A percentile compares a stretch with the other conserved stretches of the same genome.
Conservation (phyloP, 2,888 invertebrate genomes). For the Apamea crenata region DNA sequence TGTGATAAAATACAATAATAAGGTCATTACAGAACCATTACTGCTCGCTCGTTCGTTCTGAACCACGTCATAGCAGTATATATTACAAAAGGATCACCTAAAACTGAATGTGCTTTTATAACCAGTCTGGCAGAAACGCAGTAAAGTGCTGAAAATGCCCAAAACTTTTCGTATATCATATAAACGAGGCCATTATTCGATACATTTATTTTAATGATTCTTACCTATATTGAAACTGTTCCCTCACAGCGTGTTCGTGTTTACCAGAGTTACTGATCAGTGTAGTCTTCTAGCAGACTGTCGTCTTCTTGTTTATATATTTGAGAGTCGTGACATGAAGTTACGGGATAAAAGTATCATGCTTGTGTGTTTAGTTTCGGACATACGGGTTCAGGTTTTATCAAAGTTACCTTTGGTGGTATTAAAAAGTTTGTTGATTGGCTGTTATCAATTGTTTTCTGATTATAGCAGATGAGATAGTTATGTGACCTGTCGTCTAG, state of each 20-base stretch:
- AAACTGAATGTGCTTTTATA: conserved; percentile 28
- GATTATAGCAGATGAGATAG: neutral
- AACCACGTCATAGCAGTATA: conserved; percentile 5
- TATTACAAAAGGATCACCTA: neutral
- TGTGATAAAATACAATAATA: conserved; percentile 4
- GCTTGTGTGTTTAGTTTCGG: conserved; percentile 24
- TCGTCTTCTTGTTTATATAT: too few relatives aligned
- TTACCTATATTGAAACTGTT: too few relatives aligned
- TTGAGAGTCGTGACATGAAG: conserved; percentile 23
- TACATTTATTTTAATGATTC: conserved; percentile 7
- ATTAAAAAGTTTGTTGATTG: neutral
- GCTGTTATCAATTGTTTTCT: too few relatives aligned
- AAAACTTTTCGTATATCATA: conserved; percentile 21
- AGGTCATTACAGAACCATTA: conserved; percentile 18
- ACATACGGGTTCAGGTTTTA: conserved; percentile 11
- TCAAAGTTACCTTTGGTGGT: neutral
- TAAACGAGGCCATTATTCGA: conserved; percentile 14
- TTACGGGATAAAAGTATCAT: conserved; percentile 32
- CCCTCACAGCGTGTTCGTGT: too few relatives aligned
- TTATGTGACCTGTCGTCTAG: too few relatives aligned
- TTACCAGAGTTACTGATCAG: neutral
- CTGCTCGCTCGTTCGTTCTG: conserved; percentile 5
- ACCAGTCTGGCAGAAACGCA: conserved; percentile 31
- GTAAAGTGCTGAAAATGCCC: conserved; percentile 25
- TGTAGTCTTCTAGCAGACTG: too few relatives aligned